Evolutionary conservation across 2,888 invertebrate genomes (phyloP), one percentile per base, ranked within the genome.

Genomic region (Amphimallon solstitiale): DNA sequence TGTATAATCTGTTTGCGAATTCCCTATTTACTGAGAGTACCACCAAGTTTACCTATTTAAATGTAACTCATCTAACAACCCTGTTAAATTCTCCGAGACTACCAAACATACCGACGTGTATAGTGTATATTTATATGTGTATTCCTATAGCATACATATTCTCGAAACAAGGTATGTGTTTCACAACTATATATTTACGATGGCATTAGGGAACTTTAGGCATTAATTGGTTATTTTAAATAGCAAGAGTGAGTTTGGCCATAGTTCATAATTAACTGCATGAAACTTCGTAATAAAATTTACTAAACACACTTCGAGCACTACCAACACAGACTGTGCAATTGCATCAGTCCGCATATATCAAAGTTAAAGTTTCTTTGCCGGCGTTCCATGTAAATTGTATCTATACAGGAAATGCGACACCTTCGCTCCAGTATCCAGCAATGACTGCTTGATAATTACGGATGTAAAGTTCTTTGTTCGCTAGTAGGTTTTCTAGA

Each of bases 181-280:
- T 29, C 29, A 29, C 5, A 29, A 29, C 5, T 29, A 5, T 29
- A 29, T 29, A 29, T 29, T 29, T 29, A 29, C 29, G 29, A 29
- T 5, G 15, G 48, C 35, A 51, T 51, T 35, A 51, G 35, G 35
- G 17, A 51, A 51, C 51, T 51, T 51, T 51, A 35, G 51, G 35
- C 51, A 51, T 51, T 51, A 51, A 51, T 51, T 51, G 51, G 51
- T 51, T 51, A 51, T 51, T 51, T 51, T 51, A 51, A 51, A 51
- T 37, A 51, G 9, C 35, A 34, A 10, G 17, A 51, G 34, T 17
- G 9, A 51, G 35, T 17, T 35, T n/a, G 10, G 15, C 15, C 3
- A 35, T 51, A 51, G 35, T 51, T 51, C 35, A 51, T 51, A 51
- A 51, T 51, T 51, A 51, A 51, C 51, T 51, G n/a, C 51, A 15